Conservation (phyloP, 2,797 vertebrate species). For the Lacerta agilis region DNA sequence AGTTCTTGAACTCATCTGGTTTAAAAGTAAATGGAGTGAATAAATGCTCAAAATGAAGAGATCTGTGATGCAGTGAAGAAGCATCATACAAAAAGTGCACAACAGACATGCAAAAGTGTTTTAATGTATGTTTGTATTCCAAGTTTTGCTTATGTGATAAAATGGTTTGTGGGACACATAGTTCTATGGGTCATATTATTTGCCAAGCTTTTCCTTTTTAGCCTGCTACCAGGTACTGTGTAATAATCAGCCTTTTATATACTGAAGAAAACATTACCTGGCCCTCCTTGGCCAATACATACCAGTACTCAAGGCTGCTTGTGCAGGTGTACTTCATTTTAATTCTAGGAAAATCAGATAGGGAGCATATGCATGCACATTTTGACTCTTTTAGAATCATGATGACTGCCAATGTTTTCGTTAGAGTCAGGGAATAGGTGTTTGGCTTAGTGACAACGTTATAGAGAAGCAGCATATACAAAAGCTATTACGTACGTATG, state of each 20-base stretch:
- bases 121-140: not conserved
- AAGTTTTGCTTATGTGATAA: slow-evolving; percentile 9
- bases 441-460: not conserved
- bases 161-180: slow-evolving; percentile 10
- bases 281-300: not conserved
- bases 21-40: not conserved
- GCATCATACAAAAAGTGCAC: not conserved
- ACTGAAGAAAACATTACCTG: not conserved
- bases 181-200: not conserved
- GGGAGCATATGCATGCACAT: not conserved
- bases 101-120: not conserved
- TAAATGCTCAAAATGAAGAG: not conserved
- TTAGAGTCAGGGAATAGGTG: not conserved
- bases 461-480: slow-evolving; percentile 12
- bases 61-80: not conserved
- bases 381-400: not conserved
- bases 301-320: not conserved
- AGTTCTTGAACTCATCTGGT: not conserved
- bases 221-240: not conserved
- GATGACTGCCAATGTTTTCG: not conserved
- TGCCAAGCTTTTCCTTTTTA: not conserved
- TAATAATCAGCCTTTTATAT: slow-evolving; percentile 10
- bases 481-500: not conserved
- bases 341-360: not conserved
- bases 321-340: not conserved